phyloP scores from a whole-genome alignment of 1,140 invertebrate species.

The Paramacrobiotus metropolitanus region DNA sequence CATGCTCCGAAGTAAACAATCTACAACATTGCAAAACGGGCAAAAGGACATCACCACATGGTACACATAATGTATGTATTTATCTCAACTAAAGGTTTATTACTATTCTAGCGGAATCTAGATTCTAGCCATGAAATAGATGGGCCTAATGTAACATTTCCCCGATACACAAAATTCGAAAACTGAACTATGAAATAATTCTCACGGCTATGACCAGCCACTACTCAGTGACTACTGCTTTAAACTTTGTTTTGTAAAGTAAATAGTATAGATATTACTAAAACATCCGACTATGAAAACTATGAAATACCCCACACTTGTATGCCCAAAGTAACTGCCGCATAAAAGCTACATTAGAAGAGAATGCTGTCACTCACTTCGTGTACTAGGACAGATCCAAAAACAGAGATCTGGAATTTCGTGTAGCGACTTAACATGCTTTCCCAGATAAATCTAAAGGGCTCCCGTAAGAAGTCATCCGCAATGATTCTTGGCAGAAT shows the following conservation, averaged over 20 bases:
- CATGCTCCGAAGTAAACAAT: conserved; percentile 17
- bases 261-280: too few relatives aligned
- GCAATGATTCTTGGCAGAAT: too few relatives aligned
- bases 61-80: background rate
- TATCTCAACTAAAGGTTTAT: background rate
- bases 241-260: too few relatives aligned
- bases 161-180: too few relatives aligned
- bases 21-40: conserved; percentile 14
- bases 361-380: conserved; percentile 14
- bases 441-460: conserved; percentile 15
- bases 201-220: too few relatives aligned
- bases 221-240: too few relatives aligned
- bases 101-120: background rate
- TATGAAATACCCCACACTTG: too few relatives aligned
- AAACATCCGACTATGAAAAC: too few relatives aligned
- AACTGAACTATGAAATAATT: too few relatives aligned
- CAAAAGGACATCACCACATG: conserved; percentile 7
- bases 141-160: too few relatives aligned
- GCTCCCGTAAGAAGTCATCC: conserved; percentile 15
- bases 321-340: background rate
- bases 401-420: conserved; percentile 19
- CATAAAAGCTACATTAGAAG: background rate
- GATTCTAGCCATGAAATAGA: too few relatives aligned
- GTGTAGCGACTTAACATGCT: conserved; percentile 17
- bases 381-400: conserved; percentile 18